Percentiles rank a stretch among this genome's conserved stretches.
Conservation (phyloP, 1,140 invertebrate genomes). For the Rhagoletis pomonella region DNA sequence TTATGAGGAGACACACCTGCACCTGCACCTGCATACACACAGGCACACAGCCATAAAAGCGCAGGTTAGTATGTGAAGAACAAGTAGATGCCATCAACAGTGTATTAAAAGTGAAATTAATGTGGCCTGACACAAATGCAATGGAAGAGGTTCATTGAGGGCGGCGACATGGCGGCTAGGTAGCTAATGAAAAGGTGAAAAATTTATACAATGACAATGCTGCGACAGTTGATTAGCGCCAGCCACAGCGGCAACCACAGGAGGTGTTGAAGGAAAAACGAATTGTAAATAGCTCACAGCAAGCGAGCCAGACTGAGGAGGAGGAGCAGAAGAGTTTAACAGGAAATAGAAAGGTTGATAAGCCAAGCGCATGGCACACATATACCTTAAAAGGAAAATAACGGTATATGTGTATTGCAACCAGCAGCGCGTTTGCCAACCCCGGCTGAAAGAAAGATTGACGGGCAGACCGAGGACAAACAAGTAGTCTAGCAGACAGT, state of each 20-base stretch:
- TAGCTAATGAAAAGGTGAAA: conserved; percentile 6
- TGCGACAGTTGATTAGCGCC: conserved; percentile 1
- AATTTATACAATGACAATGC: background rate
- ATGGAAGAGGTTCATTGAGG: background rate
- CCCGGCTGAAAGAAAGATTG: background rate
- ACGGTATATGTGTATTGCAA: background rate
- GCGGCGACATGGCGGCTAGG: background rate
- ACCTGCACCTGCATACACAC: background rate
- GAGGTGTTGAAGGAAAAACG: background rate
- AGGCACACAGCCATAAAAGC: background rate
- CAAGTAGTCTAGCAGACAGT: conserved; percentile 5
- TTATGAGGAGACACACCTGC: too few relatives aligned
- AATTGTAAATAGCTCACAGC: background rate
- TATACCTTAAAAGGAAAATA: background rate
- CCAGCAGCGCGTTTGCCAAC: background rate
- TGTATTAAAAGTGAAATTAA: conserved; percentile 45
- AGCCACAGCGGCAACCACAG: background rate
- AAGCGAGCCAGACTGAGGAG: background rate
- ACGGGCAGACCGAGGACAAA: background rate
- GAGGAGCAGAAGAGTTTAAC: background rate
- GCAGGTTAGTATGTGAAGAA: background rate
- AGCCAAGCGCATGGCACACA: background rate
- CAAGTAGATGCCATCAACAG: background rate
- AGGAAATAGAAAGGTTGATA: background rate
- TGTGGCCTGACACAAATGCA: conserved; percentile 36